phyloP scores from a whole-genome alignment of 2,797 vertebrate species.

The Euthynnus affinis region DNA sequence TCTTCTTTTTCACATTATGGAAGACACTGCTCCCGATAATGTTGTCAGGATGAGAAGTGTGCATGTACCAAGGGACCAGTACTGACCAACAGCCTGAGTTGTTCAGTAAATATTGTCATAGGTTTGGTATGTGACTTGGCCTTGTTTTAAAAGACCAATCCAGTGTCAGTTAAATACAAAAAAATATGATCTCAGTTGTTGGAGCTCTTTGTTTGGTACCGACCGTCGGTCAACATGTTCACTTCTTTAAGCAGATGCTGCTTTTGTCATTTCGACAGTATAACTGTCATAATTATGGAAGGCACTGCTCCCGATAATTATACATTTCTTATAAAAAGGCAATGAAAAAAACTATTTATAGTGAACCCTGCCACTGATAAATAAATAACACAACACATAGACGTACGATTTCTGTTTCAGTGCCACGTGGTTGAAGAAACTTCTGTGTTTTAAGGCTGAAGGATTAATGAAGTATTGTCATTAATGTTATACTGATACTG shows the following conservation, averaged over 20 bases:
- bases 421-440: constrained; percentile 80
- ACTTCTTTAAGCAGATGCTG: constrained; percentile 98
- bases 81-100: constrained; percentile 34
- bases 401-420: constrained; percentile 86
- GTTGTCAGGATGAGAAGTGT: constrained; percentile 83
- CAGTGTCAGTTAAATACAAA: constrained; percentile 41
- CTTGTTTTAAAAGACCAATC: constrained; percentile 1
- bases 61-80: constrained; percentile 63
- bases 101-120: neutral
- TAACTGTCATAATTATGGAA: constrained; percentile 99
- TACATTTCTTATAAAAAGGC: constrained; percentile 86
- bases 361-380: constrained; percentile 99
- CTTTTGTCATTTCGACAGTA: constrained; percentile 99
- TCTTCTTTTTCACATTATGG: constrained; percentile 95
- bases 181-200: neutral
- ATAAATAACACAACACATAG: constrained; percentile 96
- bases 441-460: constrained; percentile 20
- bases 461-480: neutral
- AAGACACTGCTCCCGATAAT: constrained; percentile 99
- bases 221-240: constrained; percentile 67
- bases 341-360: constrained; percentile 93
- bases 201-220: neutral
- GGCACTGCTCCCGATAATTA: constrained; percentile 99
- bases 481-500: constrained; percentile 37
- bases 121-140: neutral